A percentile compares a stretch with the other conserved stretches of the same genome.
Conservation (phyloP, 1,140 invertebrate species). For the Popillia japonica region DNA sequence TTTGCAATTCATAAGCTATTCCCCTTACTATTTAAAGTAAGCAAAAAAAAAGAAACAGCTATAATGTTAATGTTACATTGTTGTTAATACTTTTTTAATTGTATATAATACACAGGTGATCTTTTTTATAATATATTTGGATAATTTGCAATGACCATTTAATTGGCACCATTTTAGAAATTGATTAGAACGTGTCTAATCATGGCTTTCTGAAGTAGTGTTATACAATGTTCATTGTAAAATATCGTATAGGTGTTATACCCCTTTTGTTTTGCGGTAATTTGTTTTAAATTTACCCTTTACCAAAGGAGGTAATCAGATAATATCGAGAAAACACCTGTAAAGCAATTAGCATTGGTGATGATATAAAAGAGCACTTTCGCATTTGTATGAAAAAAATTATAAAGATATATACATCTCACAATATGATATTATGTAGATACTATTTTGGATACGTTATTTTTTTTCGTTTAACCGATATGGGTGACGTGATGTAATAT, state of each 20-base stretch:
- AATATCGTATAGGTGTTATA: background rate
- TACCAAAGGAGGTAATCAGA: background rate
- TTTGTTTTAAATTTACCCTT: constrained; percentile 8
- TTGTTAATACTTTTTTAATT: constrained; percentile 20
- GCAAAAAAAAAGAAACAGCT: background rate
- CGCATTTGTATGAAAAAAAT: background rate
- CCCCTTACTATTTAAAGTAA: background rate
- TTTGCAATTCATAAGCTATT: background rate
- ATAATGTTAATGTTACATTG: constrained; percentile 26
- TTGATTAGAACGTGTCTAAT: too few relatives aligned
- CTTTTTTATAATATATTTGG: background rate
- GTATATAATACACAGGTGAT: constrained; percentile 15
- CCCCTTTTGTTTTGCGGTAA: background rate
- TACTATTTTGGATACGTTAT: constrained; percentile 15
- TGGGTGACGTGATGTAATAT: background rate
- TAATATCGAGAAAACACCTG: background rate
- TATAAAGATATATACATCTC: constrained; percentile 6
- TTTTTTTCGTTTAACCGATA: constrained; percentile 19
- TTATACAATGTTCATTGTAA: too few relatives aligned
- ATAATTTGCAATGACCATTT: too few relatives aligned
- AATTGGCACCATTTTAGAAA: too few relatives aligned
- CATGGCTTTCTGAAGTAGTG: too few relatives aligned
- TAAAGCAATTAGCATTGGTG: background rate
- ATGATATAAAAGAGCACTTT: constrained; percentile 8
- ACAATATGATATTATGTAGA: constrained; percentile 22